Percentiles rank a stretch among this genome's conserved stretches.
Evolutionary conservation across 2,113 vertebrate species (phyloP).

Genomic region (zebrafish (Danio rerio)): DNA sequence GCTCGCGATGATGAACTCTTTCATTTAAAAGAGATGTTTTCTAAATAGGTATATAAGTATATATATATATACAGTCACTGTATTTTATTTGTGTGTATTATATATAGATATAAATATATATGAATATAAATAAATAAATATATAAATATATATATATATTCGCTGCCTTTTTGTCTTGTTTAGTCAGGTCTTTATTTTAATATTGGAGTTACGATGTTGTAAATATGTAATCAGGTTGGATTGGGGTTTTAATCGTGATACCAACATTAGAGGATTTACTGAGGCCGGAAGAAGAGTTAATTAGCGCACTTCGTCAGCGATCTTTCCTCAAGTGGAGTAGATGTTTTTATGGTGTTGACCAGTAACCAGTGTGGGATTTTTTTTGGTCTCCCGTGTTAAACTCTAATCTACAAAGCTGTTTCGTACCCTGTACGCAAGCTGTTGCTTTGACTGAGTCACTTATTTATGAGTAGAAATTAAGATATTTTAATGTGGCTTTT

Average conservation of each 20-base stretch:
- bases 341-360: slow-evolving; percentile 62
- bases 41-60: slow-evolving; percentile 51
- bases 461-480: slow-evolving; percentile 90
- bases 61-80: slow-evolving; percentile 54
- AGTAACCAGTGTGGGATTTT: slow-evolving; percentile 36
- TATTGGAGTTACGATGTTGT: slow-evolving; percentile 44
- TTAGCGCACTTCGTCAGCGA: slow-evolving; percentile 67
- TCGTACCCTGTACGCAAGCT: slow-evolving; percentile 84
- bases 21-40: slow-evolving; percentile 78
- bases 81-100: slow-evolving; percentile 51
- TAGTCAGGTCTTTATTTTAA: slow-evolving; percentile 52
- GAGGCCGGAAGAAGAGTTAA: slow-evolving; percentile 51
- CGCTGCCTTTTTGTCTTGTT: slow-evolving; percentile 46
- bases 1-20: slow-evolving; percentile 69
- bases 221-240: slow-evolving; percentile 34
- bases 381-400: slow-evolving; percentile 14
- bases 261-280: slow-evolving; percentile 59
- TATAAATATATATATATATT: slow-evolving; percentile 52
- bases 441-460: slow-evolving; percentile 78
- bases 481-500: slow-evolving; percentile 90
- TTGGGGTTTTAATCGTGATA: slow-evolving; percentile 41
- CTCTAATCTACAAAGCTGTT: slow-evolving; percentile 70
- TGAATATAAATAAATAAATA: slow-evolving; percentile 51
- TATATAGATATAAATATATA: slow-evolving; percentile 46
- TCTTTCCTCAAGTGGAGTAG: slow-evolving; percentile 73